These are phyloP conservation scores for Babyrousa celebensis DNA, from an alignment of 2,797 vertebrate genomes.

Conservation along the genomic window DNA sequence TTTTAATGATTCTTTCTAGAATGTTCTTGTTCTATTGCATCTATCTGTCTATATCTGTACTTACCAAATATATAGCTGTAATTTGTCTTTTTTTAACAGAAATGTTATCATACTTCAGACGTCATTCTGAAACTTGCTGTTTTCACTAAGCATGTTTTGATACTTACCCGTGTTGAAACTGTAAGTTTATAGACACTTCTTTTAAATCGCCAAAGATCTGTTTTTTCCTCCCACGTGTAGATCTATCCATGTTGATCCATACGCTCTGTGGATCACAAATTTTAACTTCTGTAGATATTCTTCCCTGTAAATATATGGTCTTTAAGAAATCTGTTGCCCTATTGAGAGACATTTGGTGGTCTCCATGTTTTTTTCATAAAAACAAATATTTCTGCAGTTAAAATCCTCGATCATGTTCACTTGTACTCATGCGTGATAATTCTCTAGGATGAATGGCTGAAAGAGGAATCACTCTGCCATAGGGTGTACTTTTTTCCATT, in stretches of 20 bases:
- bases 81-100: constrained; percentile 13
- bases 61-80: background rate
- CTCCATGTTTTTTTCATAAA: background rate
- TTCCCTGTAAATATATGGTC: background rate
- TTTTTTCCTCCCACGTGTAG: background rate
- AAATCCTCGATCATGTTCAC: background rate
- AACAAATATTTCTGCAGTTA: background rate
- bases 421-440: background rate
- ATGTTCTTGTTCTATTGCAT: background rate
- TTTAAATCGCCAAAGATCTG: constrained; percentile 39
- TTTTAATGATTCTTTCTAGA: constrained; percentile 55
- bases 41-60: background rate
- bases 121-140: constrained; percentile 11
- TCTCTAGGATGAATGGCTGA: background rate
- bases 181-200: background rate
- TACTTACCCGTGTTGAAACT: background rate
- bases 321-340: background rate
- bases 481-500: background rate
- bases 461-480: background rate
- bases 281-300: constrained; percentile 29
- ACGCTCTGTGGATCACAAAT: background rate
- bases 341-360: background rate
- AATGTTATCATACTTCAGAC: background rate
- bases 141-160: background rate
- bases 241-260: background rate